A percentile compares a stretch with the other conserved stretches of the same genome.
Evolutionary conservation across 2,888 invertebrate species (phyloP).

Genomic region (Stictocephala bisonia): DNA sequence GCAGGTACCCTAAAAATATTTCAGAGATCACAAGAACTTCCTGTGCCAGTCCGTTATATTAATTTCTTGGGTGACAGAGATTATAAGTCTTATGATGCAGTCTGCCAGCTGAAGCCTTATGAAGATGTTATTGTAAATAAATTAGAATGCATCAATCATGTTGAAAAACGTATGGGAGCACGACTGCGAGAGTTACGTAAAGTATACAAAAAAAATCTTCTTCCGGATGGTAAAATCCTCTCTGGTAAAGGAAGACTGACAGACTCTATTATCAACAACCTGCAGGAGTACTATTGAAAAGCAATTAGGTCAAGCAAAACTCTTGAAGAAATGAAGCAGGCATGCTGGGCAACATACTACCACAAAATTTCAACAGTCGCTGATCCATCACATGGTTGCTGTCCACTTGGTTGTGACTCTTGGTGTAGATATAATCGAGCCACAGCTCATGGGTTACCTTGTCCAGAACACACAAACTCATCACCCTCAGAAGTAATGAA

Average conservation of each 20-base stretch:
- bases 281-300: conserved; percentile 13
- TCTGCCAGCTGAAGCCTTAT: conserved; percentile 9
- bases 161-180: conserved; percentile 20
- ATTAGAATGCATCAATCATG: conserved; percentile 20
- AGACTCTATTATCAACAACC: background rate
- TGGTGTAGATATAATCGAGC: conserved; percentile 26
- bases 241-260: conserved; percentile 20
- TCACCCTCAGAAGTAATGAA: background rate
- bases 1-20: background rate
- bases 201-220: conserved; percentile 4
- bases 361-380: conserved; percentile 20
- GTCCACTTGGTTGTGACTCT: background rate
- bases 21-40: conserved; percentile 18
- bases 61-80: conserved; percentile 20
- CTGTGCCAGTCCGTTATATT: conserved; percentile 8
- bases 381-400: background rate
- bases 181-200: conserved; percentile 16
- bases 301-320: conserved; percentile 24
- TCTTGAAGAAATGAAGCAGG: conserved; percentile 17
- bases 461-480: conserved; percentile 1
- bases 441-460: conserved; percentile 2
- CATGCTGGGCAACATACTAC: conserved; percentile 30
- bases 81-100: conserved; percentile 15
- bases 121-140: background rate
- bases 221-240: background rate